phyloP scores from a whole-genome alignment of 1,140 invertebrate species.

The Diorhabda carinulata region DNA sequence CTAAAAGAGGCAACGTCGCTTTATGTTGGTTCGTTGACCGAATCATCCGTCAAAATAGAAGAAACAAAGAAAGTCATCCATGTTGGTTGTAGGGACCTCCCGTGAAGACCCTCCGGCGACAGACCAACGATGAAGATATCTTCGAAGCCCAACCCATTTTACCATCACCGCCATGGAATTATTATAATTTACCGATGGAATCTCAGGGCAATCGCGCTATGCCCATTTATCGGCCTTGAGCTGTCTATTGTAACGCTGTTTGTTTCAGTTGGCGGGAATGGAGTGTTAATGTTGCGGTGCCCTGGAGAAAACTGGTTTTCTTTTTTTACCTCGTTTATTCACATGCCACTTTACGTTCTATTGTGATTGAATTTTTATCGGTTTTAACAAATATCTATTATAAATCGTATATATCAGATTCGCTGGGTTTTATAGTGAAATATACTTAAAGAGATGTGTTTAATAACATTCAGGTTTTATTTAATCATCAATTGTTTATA shows the following conservation, averaged over 20 bases:
- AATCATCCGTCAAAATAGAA: neutral
- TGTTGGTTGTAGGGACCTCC: neutral
- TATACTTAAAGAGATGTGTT: too few species aligned
- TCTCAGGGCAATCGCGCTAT: neutral
- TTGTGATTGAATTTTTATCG: too few species aligned
- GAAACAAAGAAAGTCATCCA: slow-evolving; percentile 6
- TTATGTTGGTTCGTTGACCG: too few species aligned
- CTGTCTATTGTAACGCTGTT: neutral
- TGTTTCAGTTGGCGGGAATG: neutral
- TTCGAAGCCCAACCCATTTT: neutral
- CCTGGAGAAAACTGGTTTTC: neutral
- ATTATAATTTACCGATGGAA: neutral
- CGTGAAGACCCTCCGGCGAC: slow-evolving; percentile 1
- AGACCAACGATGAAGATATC: slow-evolving; percentile 2
- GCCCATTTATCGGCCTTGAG: neutral
- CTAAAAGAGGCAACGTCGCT: too few species aligned
- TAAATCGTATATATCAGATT: too few species aligned
- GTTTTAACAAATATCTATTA: too few species aligned
- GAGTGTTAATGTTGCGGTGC: neutral
- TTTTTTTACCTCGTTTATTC: too few species aligned
- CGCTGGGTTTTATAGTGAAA: too few species aligned
- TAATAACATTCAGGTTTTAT: too few species aligned
- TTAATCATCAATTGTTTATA: too few species aligned
- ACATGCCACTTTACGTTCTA: too few species aligned
- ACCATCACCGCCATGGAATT: neutral